Base-by-base conservation (phyloP, 2,888 invertebrate genomes). In the Dicyrtoma fusca region DNA sequence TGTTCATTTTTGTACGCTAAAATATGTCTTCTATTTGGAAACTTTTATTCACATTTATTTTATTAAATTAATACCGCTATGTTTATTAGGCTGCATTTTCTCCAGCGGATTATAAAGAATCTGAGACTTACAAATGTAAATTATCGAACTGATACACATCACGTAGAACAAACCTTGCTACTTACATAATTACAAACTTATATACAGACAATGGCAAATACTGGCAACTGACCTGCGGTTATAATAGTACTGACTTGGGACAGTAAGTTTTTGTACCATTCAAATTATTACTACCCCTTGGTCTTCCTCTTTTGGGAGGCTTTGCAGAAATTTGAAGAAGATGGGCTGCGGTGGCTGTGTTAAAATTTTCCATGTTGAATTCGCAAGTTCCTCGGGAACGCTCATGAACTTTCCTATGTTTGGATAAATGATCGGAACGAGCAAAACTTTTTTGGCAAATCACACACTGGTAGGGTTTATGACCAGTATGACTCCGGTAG, bases 401-500 rank as follows among this genome's bases (percentile, higher is more conserved):
- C 47, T 80, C 80, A 49, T 86, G 86, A 19, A 86, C 86, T 80
- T 85, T 94, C 17, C 91, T 88, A 84, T 97, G 97, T 84, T 97
- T 97, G 26, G 95, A 89, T 72, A 97, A 87, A 84, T 97, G 97
- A 84, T 97, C 97, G 34, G 95, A 95, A 26, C 97, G 87, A 0
- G 95, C 92, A 84, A 97, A 97, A 75, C 90, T 88, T 84, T 97
- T 96, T 63, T 90, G 88, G 83, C 97, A 97, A 81, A 92, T 88
- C 72, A 88, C 87, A 84, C 97, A 97, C 73, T 90, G 88, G 84
- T 97, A 97, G 0, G 97, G 97, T 84, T 96, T 96, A 75, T 95
- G 88, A 0, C 97, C 97, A 0, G 95, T 95, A 84, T 97, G 97
- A n/a, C 95, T 95, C 76, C 97, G 88, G 69, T 92, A 89, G 83